These are phyloP conservation scores for Heliconius aoede DNA, from an alignment of 2,888 invertebrate genomes.

Conservation along the genomic window DNA sequence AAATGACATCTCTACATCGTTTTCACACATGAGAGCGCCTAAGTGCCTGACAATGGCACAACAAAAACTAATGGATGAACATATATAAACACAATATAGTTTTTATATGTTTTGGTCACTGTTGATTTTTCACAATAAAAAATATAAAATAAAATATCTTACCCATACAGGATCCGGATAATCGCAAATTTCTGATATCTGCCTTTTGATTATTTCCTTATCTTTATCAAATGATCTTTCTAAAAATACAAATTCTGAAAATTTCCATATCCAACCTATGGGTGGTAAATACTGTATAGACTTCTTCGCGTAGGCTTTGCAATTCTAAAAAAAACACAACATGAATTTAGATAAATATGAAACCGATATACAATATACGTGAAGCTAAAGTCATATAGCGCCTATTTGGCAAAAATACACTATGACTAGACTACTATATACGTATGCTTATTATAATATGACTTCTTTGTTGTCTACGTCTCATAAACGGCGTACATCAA, in stretches of 20 bases:
- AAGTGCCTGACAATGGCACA: no score
- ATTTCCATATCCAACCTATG: conserved; percentile 98
- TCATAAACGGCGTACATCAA: not conserved
- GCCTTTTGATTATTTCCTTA: conserved; percentile 90
- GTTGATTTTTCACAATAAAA: not conserved
- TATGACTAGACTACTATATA: no score
- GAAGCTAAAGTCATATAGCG: no score
- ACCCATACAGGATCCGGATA: conserved; percentile 97
- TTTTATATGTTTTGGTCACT: not conserved
- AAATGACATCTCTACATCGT: no score
- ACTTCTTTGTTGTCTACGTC: not conserved
- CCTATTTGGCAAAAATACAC: no score
- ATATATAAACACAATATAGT: no score
- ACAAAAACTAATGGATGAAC: no score
- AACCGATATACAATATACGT: no score
- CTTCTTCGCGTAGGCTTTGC: conserved; percentile 97
- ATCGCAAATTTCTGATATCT: conserved; percentile 91
- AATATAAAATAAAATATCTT: conserved; percentile 56
- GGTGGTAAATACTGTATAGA: conserved; percentile 95
- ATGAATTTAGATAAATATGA: not conserved
- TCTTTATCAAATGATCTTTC: conserved; percentile 96
- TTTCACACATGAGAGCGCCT: no score
- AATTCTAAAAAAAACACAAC: conserved; percentile 85
- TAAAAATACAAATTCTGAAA: conserved; percentile 96
- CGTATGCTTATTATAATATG: not conserved